Conservation (phyloP, 53 echinoderm and acorn worm species). For the Echinarachnius parma region DNA sequence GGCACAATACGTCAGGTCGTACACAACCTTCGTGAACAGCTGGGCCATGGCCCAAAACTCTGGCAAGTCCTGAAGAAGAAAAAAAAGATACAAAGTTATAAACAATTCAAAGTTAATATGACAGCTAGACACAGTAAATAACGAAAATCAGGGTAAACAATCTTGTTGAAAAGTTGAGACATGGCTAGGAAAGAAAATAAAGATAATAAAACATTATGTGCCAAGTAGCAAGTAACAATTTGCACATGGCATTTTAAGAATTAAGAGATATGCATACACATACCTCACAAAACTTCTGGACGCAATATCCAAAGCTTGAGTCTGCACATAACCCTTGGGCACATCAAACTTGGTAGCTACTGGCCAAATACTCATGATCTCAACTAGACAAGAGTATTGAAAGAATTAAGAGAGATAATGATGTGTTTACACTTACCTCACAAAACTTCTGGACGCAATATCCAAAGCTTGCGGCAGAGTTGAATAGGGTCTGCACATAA, state of each 20-base stretch:
- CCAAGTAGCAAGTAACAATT: too few species aligned
- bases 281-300: conserved; percentile 89
- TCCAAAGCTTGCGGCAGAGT: conserved; percentile 88
- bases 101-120: too few species aligned
- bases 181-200: too few species aligned
- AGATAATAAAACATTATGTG: too few species aligned
- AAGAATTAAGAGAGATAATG: too few species aligned
- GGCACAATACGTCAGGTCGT: conserved; percentile 83
- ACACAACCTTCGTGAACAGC: conserved; percentile 75
- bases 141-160: too few species aligned
- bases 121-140: too few species aligned
- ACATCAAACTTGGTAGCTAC: conserved; percentile 80
- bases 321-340: conserved; percentile 80
- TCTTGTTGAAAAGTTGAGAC: too few species aligned
- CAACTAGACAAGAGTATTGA: too few species aligned
- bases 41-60: conserved; percentile 96
- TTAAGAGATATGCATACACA: too few species aligned
- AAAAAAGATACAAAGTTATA: too few species aligned
- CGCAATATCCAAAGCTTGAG: conserved; percentile 83
- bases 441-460: conserved; percentile 84
- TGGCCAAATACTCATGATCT: conserved; percentile 76
- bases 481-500: conserved; percentile 77
- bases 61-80: conserved; percentile 65
- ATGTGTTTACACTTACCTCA: conserved; percentile 67
- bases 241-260: too few species aligned